Evolutionary conservation across 1,140 invertebrate species (phyloP).

Genomic region (Eurosta solidaginis): DNA sequence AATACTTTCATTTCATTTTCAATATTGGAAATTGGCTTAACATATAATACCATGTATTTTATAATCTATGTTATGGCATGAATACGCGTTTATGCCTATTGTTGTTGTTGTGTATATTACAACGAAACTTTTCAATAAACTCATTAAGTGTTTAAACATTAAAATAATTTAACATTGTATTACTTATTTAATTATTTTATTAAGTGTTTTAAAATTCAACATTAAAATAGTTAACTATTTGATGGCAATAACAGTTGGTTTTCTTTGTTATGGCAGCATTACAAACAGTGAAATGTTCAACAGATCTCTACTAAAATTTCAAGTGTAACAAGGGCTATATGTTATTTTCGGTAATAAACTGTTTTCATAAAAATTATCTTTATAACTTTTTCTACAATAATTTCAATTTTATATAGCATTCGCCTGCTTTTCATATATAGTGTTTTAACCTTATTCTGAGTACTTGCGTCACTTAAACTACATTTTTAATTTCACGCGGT

Average conservation of each 20-base stretch:
- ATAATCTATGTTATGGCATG: no score
- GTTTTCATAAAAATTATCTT: not conserved
- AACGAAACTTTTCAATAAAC: no score
- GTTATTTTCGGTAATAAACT: not conserved
- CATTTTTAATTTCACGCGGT: conserved; percentile 50
- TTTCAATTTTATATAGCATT: not conserved
- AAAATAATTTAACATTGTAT: no score
- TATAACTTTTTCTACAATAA: not conserved
- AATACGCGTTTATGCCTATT: no score
- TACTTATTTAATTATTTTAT: no score
- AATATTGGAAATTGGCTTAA: no score
- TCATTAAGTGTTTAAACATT: no score
- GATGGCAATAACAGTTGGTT: not conserved
- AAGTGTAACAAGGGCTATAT: no score
- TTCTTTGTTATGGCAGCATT: not conserved
- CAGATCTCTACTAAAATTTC: not conserved
- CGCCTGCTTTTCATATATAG: not conserved
- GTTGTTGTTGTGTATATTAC: no score
- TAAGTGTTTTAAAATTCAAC: not conserved
- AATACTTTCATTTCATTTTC: no score
- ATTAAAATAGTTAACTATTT: not conserved
- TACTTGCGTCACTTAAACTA: conserved; percentile 40
- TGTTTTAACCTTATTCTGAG: not conserved
- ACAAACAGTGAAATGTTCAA: not conserved
- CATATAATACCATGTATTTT: no score